phyloP scores from a whole-genome alignment of 2,797 vertebrate species.

The Zenarchopterus dispar region DNA sequence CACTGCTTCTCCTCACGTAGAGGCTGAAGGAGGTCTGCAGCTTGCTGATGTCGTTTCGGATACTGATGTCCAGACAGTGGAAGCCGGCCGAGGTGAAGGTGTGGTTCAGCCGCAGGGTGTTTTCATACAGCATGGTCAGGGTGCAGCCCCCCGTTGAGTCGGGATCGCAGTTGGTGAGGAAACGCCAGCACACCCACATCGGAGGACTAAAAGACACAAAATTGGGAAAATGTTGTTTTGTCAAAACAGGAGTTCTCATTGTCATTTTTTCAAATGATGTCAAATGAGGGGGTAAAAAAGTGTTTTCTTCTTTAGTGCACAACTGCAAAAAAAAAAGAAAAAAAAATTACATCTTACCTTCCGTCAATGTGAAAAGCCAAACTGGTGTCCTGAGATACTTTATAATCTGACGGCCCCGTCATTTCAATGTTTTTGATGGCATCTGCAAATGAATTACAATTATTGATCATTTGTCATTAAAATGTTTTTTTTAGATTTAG shows the following conservation, averaged over 20 bases:
- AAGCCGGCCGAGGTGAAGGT: slow-evolving; percentile 81
- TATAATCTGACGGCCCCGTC: slow-evolving; percentile 79
- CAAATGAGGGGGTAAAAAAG: too few species aligned
- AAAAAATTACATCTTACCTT: slow-evolving; percentile 87
- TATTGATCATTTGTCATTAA: slow-evolving; percentile 11
- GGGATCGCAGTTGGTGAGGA: slow-evolving; percentile 82
- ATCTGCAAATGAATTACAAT: slow-evolving; percentile 75
- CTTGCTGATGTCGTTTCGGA: slow-evolving; percentile 83
- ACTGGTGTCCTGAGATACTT: slow-evolving; percentile 80
- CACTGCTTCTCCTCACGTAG: slow-evolving; percentile 83
- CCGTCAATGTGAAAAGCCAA: slow-evolving; percentile 86
- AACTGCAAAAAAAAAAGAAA: not conserved
- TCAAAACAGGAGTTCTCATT: not conserved
- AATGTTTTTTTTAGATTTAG: too few species aligned
- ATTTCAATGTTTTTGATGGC: slow-evolving; percentile 85
- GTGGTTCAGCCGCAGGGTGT: slow-evolving; percentile 83
- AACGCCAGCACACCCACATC: slow-evolving; percentile 88
- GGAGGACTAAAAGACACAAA: slow-evolving; percentile 81
- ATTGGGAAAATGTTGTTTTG: not conserved
- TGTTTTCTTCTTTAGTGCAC: not conserved
- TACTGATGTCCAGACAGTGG: slow-evolving; percentile 87
- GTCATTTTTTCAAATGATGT: too few species aligned
- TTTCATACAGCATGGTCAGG: slow-evolving; percentile 78
- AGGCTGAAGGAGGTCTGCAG: slow-evolving; percentile 85
- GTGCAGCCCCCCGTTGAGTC: slow-evolving; percentile 81